Evolutionary conservation across 2,888 invertebrate genomes (phyloP).

Genomic region (Resseliella maxima): DNA sequence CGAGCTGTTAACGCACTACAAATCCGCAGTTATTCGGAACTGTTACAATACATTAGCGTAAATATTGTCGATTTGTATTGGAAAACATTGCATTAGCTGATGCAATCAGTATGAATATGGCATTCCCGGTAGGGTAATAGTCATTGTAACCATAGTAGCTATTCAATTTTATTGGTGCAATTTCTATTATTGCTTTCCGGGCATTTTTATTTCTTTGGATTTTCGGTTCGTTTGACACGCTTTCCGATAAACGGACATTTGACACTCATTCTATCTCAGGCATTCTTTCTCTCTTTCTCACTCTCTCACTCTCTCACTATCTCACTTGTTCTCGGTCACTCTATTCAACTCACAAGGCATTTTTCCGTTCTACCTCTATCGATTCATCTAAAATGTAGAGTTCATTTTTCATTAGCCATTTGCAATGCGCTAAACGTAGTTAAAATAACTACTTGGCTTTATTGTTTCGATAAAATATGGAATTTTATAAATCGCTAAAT

Average conservation of each 20-base stretch:
- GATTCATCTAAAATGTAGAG: no score
- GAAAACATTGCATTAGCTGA: background rate
- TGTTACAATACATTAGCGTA: background rate
- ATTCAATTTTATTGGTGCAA: constrained; percentile 45
- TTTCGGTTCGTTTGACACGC: constrained; percentile 40
- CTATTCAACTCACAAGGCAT: no score
- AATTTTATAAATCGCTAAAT: constrained; percentile 51
- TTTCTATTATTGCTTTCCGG: constrained; percentile 44
- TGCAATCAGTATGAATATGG: background rate
- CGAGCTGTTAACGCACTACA: background rate
- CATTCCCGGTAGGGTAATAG: constrained; percentile 46
- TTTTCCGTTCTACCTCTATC: no score
- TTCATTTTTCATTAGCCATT: constrained; percentile 27
- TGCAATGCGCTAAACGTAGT: background rate
- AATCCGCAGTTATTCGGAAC: constrained; percentile 44
- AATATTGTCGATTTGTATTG: background rate
- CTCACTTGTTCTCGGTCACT: background rate
- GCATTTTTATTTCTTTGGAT: constrained; percentile 42
- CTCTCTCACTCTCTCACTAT: background rate
- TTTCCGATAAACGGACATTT: background rate
- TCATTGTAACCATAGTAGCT: background rate
- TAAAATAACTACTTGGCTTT: constrained; percentile 39
- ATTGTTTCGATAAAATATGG: constrained; percentile 53
- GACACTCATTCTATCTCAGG: no score
- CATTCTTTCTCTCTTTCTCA: background rate